Evolutionary conservation across 2,797 vertebrate species (phyloP), one percentile per base, ranked within the genome.

Genomic region (Pachyuromys duprasi): DNA sequence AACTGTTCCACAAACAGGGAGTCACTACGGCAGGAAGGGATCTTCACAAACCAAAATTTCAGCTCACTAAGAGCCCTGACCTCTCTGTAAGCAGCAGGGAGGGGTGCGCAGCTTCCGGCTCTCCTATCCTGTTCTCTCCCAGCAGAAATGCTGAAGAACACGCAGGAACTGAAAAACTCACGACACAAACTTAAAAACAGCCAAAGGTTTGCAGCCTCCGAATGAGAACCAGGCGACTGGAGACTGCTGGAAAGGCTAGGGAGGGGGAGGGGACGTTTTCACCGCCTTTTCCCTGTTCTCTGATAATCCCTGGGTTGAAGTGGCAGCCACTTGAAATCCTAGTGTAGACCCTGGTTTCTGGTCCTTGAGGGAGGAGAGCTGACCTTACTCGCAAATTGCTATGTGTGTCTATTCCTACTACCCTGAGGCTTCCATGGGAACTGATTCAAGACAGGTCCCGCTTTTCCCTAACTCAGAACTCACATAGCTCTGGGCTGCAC

Each of bases 131-230:
- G 11, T 42, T 22, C 36, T 26, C 18, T 28, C 28, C 24, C 13
- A 8, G 93, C 4, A 80, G 53, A 90, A 80, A 92, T 39, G 60
- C 1, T 87, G 49, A 76, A 86, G 95, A 93, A 87, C 31, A 76
- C 79, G 36, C 33, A 76, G 49, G 86, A 78, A 89, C 22, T 3
- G 11, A 70, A 86, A 88, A 75, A 69, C 36, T 84, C 65, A 20
- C 45, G 60, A 28, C 57, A 53, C 86, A 92, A 57, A 65, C 80
- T 80, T 53, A 60, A 75, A 86, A 95, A 63, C n/a, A 93, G 5
- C n/a, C 81, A 90, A 76, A 78, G 8, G 20, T 57, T 92, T 88
- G 39, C 2, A 89, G 12, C 81, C 87, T 84, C 15, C 6, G 81
- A 79, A 31, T 63, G 26, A 89, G 62, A 1, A 3, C 1, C 26